phyloP scores from a whole-genome alignment of 1,140 invertebrate species.

The Amphibalanus amphitrite region DNA sequence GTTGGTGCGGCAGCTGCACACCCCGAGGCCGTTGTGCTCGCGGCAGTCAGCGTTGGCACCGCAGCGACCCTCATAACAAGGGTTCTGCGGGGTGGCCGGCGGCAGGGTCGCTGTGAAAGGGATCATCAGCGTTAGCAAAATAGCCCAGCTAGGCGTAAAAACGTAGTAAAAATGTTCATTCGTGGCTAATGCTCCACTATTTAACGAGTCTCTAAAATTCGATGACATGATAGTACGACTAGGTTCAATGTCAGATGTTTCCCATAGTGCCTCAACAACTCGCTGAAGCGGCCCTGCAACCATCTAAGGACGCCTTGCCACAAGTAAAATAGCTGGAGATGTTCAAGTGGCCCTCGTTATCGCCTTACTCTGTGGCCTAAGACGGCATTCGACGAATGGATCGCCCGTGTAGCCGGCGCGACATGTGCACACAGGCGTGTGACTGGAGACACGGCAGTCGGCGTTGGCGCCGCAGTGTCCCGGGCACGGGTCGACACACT shows the following conservation, averaged over 20 bases:
- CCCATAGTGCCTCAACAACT: too few species aligned
- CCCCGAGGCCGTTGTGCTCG: conserved; percentile 55
- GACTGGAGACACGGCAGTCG: conserved; percentile 50
- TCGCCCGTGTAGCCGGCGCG: conserved; percentile 25
- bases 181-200: too few species aligned
- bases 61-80: conserved; percentile 35
- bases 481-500: conserved; percentile 24
- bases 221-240: too few species aligned
- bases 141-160: too few species aligned
- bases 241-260: too few species aligned
- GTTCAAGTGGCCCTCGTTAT: too few species aligned
- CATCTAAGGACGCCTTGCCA: too few species aligned
- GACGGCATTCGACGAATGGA: conserved; percentile 25
- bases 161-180: too few species aligned
- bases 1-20: conserved; percentile 44
- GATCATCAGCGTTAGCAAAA: neutral
- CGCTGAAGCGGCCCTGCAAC: too few species aligned
- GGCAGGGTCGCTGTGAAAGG: neutral
- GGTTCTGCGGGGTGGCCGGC: conserved; percentile 7
- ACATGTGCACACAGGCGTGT: conserved; percentile 37
- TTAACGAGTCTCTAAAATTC: too few species aligned
- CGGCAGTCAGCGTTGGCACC: conserved; percentile 57
- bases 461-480: conserved; percentile 35
- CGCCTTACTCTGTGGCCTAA: conserved; percentile 24
- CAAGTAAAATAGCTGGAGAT: too few species aligned